These are phyloP conservation scores for Alcis repandata DNA, from an alignment of 2,888 invertebrate species.

Conservation along the genomic window DNA sequence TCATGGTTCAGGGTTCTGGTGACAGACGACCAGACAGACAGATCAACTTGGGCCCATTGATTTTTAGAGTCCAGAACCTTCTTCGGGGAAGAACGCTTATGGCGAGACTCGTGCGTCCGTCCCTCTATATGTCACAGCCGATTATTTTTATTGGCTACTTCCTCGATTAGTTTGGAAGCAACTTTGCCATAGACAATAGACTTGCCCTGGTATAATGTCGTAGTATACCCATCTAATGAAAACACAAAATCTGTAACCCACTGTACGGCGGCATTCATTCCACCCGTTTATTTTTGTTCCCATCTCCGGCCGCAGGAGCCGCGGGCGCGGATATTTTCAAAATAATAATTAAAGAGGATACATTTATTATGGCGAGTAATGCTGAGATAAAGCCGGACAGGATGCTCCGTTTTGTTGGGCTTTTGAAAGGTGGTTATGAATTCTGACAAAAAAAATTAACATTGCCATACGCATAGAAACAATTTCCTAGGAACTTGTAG, in stretches of 20 bases:
- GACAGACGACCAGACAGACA: too few relatives aligned
- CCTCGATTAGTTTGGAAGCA: too few relatives aligned
- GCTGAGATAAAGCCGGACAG: slow-evolving; percentile 62
- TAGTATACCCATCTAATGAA: background rate
- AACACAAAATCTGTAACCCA: background rate
- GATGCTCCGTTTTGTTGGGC: slow-evolving; percentile 52
- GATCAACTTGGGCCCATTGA: too few relatives aligned
- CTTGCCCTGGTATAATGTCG: background rate
- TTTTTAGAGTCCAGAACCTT: too few relatives aligned
- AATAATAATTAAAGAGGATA: slow-evolving; percentile 86
- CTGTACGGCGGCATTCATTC: slow-evolving; percentile 26
- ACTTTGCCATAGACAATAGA: background rate
- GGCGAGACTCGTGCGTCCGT: too few relatives aligned
- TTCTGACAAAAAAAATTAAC: too few relatives aligned
- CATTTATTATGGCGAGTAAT: slow-evolving; percentile 83
- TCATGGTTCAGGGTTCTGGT: too few relatives aligned
- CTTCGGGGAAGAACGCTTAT: too few relatives aligned
- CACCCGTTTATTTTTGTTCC: slow-evolving; percentile 13
- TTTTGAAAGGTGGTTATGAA: background rate
- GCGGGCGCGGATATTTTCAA: slow-evolving; percentile 83
- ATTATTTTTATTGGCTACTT: too few relatives aligned
- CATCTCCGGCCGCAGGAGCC: slow-evolving; percentile 51
- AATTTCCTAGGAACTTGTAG: too few relatives aligned
- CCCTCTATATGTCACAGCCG: too few relatives aligned
- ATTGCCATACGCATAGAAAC: too few relatives aligned